Conservation (phyloP, 2,797 vertebrate species). For the Yasuhikotakia modesta region DNA sequence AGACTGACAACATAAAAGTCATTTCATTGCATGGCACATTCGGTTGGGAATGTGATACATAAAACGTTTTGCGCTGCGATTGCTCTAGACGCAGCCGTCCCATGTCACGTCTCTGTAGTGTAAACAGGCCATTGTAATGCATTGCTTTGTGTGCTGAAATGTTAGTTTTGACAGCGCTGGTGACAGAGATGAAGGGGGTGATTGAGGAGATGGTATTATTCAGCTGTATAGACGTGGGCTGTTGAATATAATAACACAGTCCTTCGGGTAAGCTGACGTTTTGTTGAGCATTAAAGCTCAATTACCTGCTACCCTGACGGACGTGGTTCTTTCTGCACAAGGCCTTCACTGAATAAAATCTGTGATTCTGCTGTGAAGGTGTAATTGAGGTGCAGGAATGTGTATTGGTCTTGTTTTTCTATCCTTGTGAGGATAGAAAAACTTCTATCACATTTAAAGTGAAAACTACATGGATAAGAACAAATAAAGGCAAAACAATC, state of each 20-base stretch:
- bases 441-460: too few relatives aligned
- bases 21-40: constrained; percentile 12
- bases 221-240: constrained; percentile 24
- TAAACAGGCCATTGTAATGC: constrained; percentile 51
- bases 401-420: not conserved
- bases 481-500: not conserved
- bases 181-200: constrained; percentile 46
- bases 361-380: too few relatives aligned
- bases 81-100: constrained; percentile 6
- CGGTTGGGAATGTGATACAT: not conserved
- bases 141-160: constrained; percentile 48
- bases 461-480: not conserved
- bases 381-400: too few relatives aligned
- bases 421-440: not conserved
- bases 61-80: not conserved
- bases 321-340: constrained; percentile 25
- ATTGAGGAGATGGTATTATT: constrained; percentile 51
- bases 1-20: not conserved
- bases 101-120: constrained; percentile 23
- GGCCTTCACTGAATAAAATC: not conserved
- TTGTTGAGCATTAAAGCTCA: constrained; percentile 44
- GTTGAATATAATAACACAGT: constrained; percentile 30
- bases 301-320: constrained; percentile 46
- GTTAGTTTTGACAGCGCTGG: constrained; percentile 38
- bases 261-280: constrained; percentile 45